Evolutionary conservation across 2,888 invertebrate species (phyloP), one percentile per base, ranked within the genome.

Genomic region (Siphlonurus alternatus): DNA sequence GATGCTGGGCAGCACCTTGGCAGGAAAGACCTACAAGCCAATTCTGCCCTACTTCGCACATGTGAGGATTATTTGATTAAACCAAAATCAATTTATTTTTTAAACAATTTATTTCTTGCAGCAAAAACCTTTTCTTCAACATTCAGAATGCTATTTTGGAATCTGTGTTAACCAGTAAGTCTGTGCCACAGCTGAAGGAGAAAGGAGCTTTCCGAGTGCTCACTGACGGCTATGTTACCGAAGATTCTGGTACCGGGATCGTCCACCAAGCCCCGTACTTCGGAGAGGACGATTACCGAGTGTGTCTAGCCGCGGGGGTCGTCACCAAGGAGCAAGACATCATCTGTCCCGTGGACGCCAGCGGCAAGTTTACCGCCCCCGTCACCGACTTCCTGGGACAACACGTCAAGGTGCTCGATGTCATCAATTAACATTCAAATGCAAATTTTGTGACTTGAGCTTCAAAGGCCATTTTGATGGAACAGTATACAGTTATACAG

Each of bases 261-360:
- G 99, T 99, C 23, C 99, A 99, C 74, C 96, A 97, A 77, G 93
- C 99, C 1, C 96, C 99, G 5, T 99, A 97, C 76, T 99, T 99
- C 78, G 99, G 99, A 70, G 99, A 98, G 81, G 98, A 99, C 74
- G 99, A 99, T 88, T 92, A 88, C 76, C 82, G 96, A 62, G 80
- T 83, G 10, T 82, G 82, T 68, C 71, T 84, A 59, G 74, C 75
- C 20, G 76, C 81, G 69, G 90, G 91, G 3, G 78, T 99, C 22
- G 91, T 99, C 69, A 85, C 85, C 0, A 88, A 86, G 73, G 95
- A 96, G 73, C 89, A 92, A 71, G 86, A 89, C 56, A 85, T 89
- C 1, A 80, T 98, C 66, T 99, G 99, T 72, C 99, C 99, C 0
- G 83, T 99, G 0, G 97, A 99, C 77, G 87, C 90, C 53, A 86